Evolutionary conservation across 2,113 vertebrate species (phyloP), one percentile per base, ranked within the genome.

Genomic region (Podarcis muralis): DNA sequence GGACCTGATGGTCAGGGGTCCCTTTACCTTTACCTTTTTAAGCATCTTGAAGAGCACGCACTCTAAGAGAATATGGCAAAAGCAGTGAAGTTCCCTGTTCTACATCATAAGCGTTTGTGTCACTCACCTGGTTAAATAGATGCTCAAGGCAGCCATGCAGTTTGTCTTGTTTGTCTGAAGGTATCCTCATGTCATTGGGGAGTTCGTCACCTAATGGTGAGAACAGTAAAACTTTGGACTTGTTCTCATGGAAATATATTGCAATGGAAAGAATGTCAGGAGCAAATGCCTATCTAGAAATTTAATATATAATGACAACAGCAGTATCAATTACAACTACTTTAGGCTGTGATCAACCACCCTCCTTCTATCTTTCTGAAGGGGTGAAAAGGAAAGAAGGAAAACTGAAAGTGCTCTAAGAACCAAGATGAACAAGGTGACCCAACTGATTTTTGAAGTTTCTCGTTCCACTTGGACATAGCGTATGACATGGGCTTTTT

Each of bases 111-210:
- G 15, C 32, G 32, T 72, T 0, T 0, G 13, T 81, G 40, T 89
- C 68, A 40, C 32, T 40, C 32, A 99, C 99, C 98, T 99, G 99
- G 95, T 99, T 99, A 92, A 99, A 99, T 87, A 99, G 99, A 89
- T 99, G 99, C 87, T 99, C 99, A 62, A 99, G 97, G 92, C 98
- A 99, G 88, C 99, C 98, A 0, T 99, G 99, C 9, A 99, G 97
- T 92, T 99, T 99, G 96, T 99, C 99, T 95, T 99, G 99, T 84
- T 99, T 99, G 95, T 99, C 99, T 1, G 97, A 98, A 6, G 99
- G 96, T 91, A 99, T 99, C 93, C 99, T 98, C 98, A 99, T 99
- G 94, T 99, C 99, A 95, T 95, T 99, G 1, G 99, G 99, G 92
- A 99, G 96, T 94, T 99, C 99, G 1, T 99, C 99, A 23, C 99